Base-by-base conservation (phyloP, 2,113 vertebrate genomes). In the Callospermophilus lateralis region DNA sequence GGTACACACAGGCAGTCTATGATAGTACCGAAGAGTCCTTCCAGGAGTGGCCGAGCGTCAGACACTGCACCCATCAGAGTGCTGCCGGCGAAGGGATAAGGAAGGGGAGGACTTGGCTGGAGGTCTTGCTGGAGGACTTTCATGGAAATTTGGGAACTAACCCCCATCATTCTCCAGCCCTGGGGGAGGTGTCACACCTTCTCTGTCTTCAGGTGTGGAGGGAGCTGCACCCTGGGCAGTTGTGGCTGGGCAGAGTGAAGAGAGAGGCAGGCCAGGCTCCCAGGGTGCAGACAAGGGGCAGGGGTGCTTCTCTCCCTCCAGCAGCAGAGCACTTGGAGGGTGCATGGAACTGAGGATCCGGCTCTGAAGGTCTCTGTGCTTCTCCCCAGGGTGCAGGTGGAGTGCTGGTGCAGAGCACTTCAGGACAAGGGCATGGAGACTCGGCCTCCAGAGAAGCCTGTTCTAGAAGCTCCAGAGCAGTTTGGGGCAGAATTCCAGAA, bases 201-300 rank as follows among this genome's bases (percentile, higher is more conserved):
- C 37, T 45, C 37, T 20, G 24, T 28, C 42, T 51, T 0, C 1
- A 3, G 65, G 19, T 11, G 3, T 53, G 20, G 34, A 28, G 17
- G 20, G 63, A 80, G 19, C 37, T 11, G 78, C 4, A 34, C 42
- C 55, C 28, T 0, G 0, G 58, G n/a, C 12, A 20, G 3, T 30
- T 28, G 11, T 19, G 0, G 11, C 55, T 17, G 12, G 32, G 68
- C 65, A 13, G 28, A 48, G 15, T 3, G 2, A 26, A 5, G 22
- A 6, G 22, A 6, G 15, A 15, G 5, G 28, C 53, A 22, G 22
- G 19, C 1, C 1, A 0, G 9, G 42, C 9, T 6, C 4, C n/a
- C 0, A 19, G 26, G 55, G 26, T 53, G 26, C 8, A 8, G 48
- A 73, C 3, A 4, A 3, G 0, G 0, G 2, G 39, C 24, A 13